Conservation (phyloP, 2,113 vertebrate genomes). For the Sylvilagus bachmani region DNA sequence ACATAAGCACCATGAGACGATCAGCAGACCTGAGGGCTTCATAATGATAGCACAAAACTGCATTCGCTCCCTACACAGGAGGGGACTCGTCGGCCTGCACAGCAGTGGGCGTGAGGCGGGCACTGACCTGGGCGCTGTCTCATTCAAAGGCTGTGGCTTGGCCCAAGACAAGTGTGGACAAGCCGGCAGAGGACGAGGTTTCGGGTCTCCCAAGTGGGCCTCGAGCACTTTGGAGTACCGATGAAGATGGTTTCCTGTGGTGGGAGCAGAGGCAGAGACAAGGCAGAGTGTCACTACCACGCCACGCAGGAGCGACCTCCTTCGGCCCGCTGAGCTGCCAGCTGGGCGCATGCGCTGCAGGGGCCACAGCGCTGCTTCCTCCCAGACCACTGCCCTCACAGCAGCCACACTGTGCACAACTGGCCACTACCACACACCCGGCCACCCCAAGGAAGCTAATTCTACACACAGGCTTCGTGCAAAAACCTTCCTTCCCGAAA, state of each 20-base stretch:
- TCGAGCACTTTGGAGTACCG: slow-evolving; percentile 99
- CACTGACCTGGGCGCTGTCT: slow-evolving; percentile 97
- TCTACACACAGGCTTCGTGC: rapidly evolving
- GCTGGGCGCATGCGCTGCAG: neutral
- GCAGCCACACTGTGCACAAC: rapidly evolving
- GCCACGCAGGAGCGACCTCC: neutral
- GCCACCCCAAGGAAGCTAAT: neutral
- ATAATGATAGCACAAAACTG: neutral
- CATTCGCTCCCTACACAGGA: neutral
- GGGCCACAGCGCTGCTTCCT: neutral
- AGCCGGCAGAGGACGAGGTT: slow-evolving; percentile 96
- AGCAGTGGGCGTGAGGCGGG: neutral
- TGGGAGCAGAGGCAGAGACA: neutral
- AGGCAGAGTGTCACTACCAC: neutral
- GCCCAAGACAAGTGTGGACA: slow-evolving; percentile 99
- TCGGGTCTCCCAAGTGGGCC: slow-evolving; percentile 95
- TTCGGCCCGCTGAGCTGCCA: rapidly evolving
- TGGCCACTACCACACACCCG: rapidly evolving
- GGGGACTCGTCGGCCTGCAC: neutral
- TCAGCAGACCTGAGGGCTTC: neutral
- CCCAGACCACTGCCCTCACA: rapidly evolving
- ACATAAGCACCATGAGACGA: neutral
- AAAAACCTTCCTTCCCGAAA: neutral
- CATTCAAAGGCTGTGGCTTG: slow-evolving; percentile 98
- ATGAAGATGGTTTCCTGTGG: slow-evolving; percentile 97